A percentile compares a stretch with the other conserved stretches of the same genome.
These are phyloP conservation scores for Nestor notabilis DNA, from an alignment of 2,113 vertebrate species.

Conservation along the genomic window DNA sequence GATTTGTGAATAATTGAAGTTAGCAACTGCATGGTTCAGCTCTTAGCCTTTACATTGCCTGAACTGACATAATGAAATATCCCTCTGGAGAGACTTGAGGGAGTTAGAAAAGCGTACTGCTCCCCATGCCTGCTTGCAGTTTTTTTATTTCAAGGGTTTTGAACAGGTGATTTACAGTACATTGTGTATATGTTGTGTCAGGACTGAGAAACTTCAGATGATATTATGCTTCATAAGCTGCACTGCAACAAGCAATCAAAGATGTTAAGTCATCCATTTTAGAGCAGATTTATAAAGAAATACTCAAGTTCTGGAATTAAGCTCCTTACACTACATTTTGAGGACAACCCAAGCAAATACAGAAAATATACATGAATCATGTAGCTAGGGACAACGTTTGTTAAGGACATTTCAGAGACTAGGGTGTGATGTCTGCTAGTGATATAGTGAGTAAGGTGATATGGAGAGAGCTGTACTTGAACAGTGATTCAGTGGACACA, in stretches of 20 bases:
- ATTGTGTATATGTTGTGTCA: slow-evolving; percentile 4
- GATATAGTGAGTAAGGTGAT: not conserved
- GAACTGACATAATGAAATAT: not conserved
- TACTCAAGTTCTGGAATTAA: not conserved
- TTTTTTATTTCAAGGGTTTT: slow-evolving; percentile 6
- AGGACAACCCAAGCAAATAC: not conserved
- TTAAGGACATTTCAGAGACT: not conserved
- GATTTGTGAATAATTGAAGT: slow-evolving; percentile 37
- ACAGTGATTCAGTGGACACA: fast-evolving
- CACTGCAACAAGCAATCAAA: slow-evolving; percentile 19
- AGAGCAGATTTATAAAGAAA: slow-evolving; percentile 6
- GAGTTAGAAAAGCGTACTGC: not conserved
- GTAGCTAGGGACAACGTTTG: fast-evolving
- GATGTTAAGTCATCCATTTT: slow-evolving; percentile 23
- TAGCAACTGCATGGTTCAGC: not conserved
- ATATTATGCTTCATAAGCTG: slow-evolving; percentile 31
- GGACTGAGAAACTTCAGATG: not conserved
- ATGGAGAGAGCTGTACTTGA: not conserved
- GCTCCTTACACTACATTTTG: not conserved
- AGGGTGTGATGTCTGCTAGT: not conserved
- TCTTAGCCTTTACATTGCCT: not conserved
- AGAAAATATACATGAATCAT: not conserved
- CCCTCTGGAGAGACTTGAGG: not conserved
- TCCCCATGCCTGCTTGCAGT: not conserved
- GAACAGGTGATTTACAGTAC: slow-evolving; percentile 18